These are phyloP conservation scores for Holocentrus rufus DNA, from an alignment of 2,797 vertebrate genomes.

Conservation along the genomic window DNA sequence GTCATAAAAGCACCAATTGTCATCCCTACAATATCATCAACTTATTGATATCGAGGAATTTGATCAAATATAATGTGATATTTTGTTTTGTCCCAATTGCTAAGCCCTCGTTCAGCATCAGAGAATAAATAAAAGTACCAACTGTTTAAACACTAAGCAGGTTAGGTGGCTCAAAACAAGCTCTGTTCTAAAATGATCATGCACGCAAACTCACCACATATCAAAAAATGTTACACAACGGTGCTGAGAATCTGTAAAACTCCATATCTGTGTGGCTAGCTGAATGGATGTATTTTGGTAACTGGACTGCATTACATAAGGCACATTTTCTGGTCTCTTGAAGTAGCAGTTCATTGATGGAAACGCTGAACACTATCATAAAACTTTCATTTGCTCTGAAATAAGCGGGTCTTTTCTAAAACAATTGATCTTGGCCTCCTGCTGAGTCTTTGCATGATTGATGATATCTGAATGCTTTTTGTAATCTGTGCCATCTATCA, in stretches of 20 bases:
- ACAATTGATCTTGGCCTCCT: neutral
- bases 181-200: conserved; percentile 28
- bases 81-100: no score
- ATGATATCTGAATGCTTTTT: conserved; percentile 4
- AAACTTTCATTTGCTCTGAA: neutral
- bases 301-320: conserved; percentile 15
- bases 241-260: neutral
- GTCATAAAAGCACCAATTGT: no score
- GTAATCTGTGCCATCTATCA: neutral
- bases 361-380: conserved; percentile 16
- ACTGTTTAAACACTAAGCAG: conserved; percentile 21
- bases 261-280: conserved; percentile 10
- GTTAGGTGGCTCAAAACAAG: conserved; percentile 21
- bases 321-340: conserved; percentile 3
- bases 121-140: conserved; percentile 27
- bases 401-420: neutral
- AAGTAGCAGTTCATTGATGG: conserved; percentile 40
- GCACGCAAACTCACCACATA: conserved; percentile 14
- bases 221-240: conserved; percentile 22
- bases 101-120: no score
- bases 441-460: neutral
- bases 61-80: no score
- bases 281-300: conserved; percentile 17
- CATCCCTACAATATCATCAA: no score
- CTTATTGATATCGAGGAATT: no score